Conservation (phyloP, 2,888 invertebrate species). For the Scaptodrosophila latifasciaeformis region DNA sequence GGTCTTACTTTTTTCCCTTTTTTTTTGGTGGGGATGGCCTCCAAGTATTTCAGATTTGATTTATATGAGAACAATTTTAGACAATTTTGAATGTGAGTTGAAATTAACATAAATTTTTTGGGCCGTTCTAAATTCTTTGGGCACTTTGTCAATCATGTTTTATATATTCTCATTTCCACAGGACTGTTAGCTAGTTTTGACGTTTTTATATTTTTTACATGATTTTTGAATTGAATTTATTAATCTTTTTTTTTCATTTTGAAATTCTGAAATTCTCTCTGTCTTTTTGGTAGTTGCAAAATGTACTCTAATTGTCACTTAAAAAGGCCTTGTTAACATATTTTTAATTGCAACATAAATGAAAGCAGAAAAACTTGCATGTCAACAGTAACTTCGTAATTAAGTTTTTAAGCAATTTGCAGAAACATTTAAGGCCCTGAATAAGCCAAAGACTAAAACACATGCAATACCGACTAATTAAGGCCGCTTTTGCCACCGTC, state of each 20-base stretch:
- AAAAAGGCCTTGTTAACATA: conserved; percentile 25
- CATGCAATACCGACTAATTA: conserved; percentile 63
- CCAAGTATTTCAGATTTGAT: too few relatives aligned
- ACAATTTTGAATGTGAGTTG: conserved; percentile 20
- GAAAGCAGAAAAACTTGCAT: conserved; percentile 27
- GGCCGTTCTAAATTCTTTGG: conserved; percentile 46
- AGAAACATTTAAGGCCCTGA: conserved; percentile 32
- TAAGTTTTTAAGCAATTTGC: conserved; percentile 38
- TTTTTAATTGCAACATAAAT: conserved; percentile 37
- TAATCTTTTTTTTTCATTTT: neutral
- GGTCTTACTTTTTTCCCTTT: conserved; percentile 34
- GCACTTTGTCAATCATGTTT: conserved; percentile 55
- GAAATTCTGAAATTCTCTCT: too few relatives aligned
- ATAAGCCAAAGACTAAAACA: conserved; percentile 53
- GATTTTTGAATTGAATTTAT: neutral
- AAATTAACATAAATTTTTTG: conserved; percentile 56
- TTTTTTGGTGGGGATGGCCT: conserved; percentile 16
- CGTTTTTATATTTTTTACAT: too few relatives aligned
- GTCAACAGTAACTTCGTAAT: conserved; percentile 29
- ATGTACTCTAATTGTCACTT: conserved; percentile 25
- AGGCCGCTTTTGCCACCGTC: conserved; percentile 34
- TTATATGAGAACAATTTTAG: conserved; percentile 54
- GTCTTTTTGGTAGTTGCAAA: conserved; percentile 16
- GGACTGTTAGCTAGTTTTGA: too few relatives aligned
- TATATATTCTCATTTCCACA: conserved; percentile 35